A percentile compares a stretch with the other conserved stretches of the same genome.
These are phyloP conservation scores for Patiria pectinifera DNA, from an alignment of 53 echinoderm and acorn worm genomes.

Conservation along the genomic window DNA sequence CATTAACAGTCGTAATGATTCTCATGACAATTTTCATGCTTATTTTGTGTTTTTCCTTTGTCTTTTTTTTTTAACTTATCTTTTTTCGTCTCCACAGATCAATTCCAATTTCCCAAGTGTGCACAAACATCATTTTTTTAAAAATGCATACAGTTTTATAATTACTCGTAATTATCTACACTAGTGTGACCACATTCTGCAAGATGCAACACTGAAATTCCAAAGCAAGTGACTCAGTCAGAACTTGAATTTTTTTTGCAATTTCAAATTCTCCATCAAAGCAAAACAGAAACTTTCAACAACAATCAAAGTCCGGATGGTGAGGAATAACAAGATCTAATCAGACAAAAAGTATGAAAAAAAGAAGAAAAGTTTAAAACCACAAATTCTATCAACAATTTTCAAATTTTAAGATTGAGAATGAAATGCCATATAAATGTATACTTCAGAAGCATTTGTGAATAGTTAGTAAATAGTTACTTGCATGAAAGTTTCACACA, in stretches of 20 bases:
- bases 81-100: not conserved
- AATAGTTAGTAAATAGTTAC: not conserved
- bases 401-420: slow-evolving; percentile 10
- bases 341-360: slow-evolving; percentile 4
- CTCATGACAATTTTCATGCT: not conserved
- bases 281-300: not conserved
- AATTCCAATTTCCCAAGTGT: not conserved
- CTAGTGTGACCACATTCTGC: slow-evolving; percentile 43
- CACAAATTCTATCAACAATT: not conserved
- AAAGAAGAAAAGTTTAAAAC: not conserved
- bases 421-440: slow-evolving; percentile 18
- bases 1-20: not conserved
- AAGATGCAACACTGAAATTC: slow-evolving; percentile 14
- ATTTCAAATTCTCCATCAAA: not conserved
- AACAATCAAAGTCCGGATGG: not conserved
- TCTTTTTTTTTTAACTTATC: not conserved
- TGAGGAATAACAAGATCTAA: not conserved
- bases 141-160: not conserved
- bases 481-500: too few relatives aligned
- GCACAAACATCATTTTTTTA: not conserved
- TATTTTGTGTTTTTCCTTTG: not conserved
- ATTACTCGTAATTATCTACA: not conserved
- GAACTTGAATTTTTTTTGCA: not conserved
- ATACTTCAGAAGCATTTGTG: not conserved
- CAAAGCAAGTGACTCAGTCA: not conserved